phyloP scores from a whole-genome alignment of 2,113 vertebrate genomes.

The Eclectus roratus region DNA sequence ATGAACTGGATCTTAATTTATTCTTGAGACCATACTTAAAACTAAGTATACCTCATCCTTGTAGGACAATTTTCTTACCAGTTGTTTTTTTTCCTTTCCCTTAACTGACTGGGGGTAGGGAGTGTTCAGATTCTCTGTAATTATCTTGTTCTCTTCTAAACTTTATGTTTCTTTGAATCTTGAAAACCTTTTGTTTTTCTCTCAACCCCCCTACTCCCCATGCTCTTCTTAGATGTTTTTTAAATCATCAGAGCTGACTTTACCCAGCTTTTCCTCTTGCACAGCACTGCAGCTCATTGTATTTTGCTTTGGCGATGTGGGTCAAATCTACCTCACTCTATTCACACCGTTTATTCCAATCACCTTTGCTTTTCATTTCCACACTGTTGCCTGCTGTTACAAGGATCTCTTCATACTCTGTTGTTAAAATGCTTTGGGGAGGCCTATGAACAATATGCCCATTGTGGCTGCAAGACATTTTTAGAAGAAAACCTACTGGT shows the following conservation, averaged over 20 bases:
- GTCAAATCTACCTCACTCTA: background rate
- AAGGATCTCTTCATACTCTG: background rate
- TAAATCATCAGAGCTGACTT: background rate
- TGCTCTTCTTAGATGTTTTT: background rate
- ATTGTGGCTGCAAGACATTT: background rate
- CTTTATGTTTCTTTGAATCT: background rate
- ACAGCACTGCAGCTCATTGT: background rate
- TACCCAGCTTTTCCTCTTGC: background rate
- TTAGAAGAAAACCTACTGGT: background rate
- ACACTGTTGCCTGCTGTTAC: background rate
- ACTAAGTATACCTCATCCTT: background rate
- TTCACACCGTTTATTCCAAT: background rate
- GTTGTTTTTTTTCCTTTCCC: background rate
- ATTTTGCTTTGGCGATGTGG: background rate
- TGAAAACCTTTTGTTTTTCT: background rate
- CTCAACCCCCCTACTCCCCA: background rate
- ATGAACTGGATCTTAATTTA: background rate
- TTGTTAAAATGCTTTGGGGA: background rate
- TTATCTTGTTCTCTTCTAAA: background rate
- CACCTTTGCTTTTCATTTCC: background rate
- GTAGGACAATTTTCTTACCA: background rate
- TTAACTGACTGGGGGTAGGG: background rate
- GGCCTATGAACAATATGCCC: background rate
- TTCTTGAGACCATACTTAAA: background rate
- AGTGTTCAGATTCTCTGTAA: background rate